These are phyloP conservation scores for Siderastrea siderea DNA, from an alignment of 92 coral and sea anemone genomes.

Conservation along the genomic window DNA sequence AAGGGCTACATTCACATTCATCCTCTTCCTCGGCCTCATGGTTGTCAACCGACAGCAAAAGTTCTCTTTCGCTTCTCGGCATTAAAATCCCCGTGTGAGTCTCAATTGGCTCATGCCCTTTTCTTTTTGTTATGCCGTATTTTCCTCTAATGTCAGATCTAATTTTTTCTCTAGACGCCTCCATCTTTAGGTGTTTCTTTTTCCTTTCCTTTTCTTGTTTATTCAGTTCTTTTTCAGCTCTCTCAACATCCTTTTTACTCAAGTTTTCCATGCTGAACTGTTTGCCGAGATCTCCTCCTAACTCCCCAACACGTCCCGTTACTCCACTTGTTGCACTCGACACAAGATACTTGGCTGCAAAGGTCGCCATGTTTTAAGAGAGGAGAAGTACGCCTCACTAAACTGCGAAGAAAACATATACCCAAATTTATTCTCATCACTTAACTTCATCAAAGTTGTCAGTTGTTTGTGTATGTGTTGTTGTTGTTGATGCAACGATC, in stretches of 20 bases:
- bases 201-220: slow-evolving; percentile 68
- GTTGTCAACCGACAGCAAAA: slow-evolving; percentile 68
- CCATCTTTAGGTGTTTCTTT: slow-evolving; percentile 67
- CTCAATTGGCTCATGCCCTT: slow-evolving; percentile 73
- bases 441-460: too few relatives aligned
- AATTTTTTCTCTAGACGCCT: slow-evolving; percentile 63
- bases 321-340: slow-evolving; percentile 74
- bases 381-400: neutral
- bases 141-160: slow-evolving; percentile 73
- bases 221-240: slow-evolving; percentile 63
- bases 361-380: slow-evolving; percentile 68
- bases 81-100: slow-evolving; percentile 69
- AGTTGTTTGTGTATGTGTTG: too few relatives aligned
- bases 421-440: too few relatives aligned
- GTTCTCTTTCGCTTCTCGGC: slow-evolving; percentile 73
- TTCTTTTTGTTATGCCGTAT: slow-evolving; percentile 85
- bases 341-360: slow-evolving; percentile 90
- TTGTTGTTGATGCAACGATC: too few relatives aligned
- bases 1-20: slow-evolving; percentile 61
- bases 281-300: slow-evolving; percentile 66
- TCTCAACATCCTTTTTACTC: slow-evolving; percentile 75
- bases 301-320: slow-evolving; percentile 67
- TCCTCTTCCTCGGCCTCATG: slow-evolving; percentile 70
- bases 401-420: neutral
- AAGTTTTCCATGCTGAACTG: slow-evolving; percentile 62